Conservation (phyloP, 2,888 invertebrate genomes). For the Calameuta idolon region DNA sequence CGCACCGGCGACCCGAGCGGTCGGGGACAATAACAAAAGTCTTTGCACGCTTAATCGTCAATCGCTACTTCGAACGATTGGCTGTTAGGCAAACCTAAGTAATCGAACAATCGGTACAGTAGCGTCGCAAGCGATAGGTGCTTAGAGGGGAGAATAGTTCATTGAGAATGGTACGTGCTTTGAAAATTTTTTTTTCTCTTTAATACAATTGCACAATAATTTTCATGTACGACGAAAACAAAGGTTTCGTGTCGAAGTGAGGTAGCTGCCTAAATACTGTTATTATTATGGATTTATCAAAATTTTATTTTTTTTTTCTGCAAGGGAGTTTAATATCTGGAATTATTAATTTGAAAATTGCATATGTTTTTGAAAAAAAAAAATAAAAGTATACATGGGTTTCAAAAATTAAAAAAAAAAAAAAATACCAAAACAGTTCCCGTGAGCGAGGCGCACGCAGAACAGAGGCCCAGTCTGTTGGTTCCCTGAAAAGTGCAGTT, state of each 20-base stretch:
- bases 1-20: not conserved
- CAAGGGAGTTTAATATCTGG: fast-evolving
- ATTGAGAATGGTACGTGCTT: not conserved
- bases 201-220: not conserved
- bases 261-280: not conserved
- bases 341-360: too few relatives aligned
- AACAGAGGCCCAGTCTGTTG: not conserved
- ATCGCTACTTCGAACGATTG: not conserved
- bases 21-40: not conserved
- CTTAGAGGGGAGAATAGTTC: not conserved
- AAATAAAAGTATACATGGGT: not conserved
- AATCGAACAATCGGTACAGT: not conserved
- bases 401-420: not conserved
- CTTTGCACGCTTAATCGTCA: not conserved
- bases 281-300: not conserved
- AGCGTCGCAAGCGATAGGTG: not conserved
- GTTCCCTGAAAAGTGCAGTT: not conserved
- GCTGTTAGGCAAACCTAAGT: not conserved
- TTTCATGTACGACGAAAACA: not conserved
- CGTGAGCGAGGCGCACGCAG: not conserved
- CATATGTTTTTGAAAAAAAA: too few relatives aligned
- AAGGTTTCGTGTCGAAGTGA: not conserved
- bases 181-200: not conserved
- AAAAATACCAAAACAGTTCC: too few relatives aligned
- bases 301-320: too few relatives aligned